These are phyloP conservation scores for Cyprinodon diabolis DNA, from an alignment of 2,797 vertebrate genomes.

Conservation along the genomic window DNA sequence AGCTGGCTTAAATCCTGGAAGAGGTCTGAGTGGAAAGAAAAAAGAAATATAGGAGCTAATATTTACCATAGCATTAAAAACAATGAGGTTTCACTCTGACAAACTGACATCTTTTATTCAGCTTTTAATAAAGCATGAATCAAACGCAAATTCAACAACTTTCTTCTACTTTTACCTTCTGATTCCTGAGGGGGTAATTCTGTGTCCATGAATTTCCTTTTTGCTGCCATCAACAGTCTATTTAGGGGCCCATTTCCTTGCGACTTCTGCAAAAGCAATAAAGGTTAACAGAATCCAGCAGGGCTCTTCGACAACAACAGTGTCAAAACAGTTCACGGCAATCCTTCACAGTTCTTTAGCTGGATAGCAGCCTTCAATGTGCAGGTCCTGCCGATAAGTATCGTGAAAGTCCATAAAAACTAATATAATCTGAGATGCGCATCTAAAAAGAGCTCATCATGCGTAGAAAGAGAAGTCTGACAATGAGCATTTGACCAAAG, in stretches of 20 bases:
- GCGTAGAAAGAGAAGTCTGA: slow-evolving; percentile 30
- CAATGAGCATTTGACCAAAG: slow-evolving; percentile 45
- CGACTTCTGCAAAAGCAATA: slow-evolving; percentile 83
- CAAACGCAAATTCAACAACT: slow-evolving; percentile 16
- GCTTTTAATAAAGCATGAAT: slow-evolving; percentile 23
- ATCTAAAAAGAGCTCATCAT: neutral
- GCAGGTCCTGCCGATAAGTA: neutral
- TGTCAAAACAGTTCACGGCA: slow-evolving; percentile 29
- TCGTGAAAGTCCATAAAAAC: neutral
- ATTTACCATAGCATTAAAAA: neutral
- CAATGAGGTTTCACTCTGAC: neutral
- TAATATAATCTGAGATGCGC: neutral
- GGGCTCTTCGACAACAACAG: slow-evolving; percentile 29
- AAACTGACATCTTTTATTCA: slow-evolving; percentile 23
- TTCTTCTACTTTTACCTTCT: slow-evolving; percentile 85
- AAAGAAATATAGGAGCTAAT: slow-evolving; percentile 11
- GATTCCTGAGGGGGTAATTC: slow-evolving; percentile 91
- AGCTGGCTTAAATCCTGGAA: slow-evolving; percentile 97
- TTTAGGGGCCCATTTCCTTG: slow-evolving; percentile 88
- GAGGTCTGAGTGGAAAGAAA: slow-evolving; percentile 83
- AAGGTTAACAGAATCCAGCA: slow-evolving; percentile 51
- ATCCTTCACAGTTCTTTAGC: slow-evolving; percentile 9
- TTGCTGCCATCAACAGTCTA: slow-evolving; percentile 85
- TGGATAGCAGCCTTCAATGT: slow-evolving; percentile 8
- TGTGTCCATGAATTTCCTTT: slow-evolving; percentile 88